Evolutionary conservation across 2,888 invertebrate species (phyloP).

Genomic region (Nudaria mundana): DNA sequence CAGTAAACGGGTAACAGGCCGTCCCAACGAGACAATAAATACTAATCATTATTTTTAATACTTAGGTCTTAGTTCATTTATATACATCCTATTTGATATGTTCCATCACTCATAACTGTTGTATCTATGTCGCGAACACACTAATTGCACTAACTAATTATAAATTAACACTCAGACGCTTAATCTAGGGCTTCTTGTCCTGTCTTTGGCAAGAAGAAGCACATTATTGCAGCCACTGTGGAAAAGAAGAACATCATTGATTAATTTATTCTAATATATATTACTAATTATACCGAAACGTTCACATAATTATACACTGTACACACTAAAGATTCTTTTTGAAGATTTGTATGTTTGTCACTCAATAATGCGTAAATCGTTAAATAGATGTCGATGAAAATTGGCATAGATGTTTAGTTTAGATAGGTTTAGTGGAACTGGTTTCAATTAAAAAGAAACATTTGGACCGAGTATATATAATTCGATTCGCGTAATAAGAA

Average conservation of each 20-base stretch:
- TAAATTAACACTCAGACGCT: constrained; percentile 43
- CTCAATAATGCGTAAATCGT: too few relatives aligned
- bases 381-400: too few relatives aligned
- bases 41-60: constrained; percentile 25
- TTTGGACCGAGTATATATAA: too few relatives aligned
- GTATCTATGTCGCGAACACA: constrained; percentile 41
- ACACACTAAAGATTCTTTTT: too few relatives aligned
- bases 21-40: constrained; percentile 36
- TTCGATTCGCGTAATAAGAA: too few relatives aligned
- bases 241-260: background rate
- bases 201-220: constrained; percentile 88
- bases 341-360: too few relatives aligned
- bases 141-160: constrained; percentile 62
- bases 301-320: too few relatives aligned
- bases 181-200: constrained; percentile 87
- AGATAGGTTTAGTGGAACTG: too few relatives aligned
- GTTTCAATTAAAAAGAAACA: too few relatives aligned
- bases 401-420: too few relatives aligned
- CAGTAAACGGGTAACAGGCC: constrained; percentile 58
- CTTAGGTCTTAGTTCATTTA: constrained; percentile 72
- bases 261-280: too few relatives aligned
- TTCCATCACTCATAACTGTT: constrained; percentile 57
- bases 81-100: constrained; percentile 73
- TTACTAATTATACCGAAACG: too few relatives aligned
- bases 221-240: constrained; percentile 86